These are phyloP conservation scores for Calliphora vicina DNA, from an alignment of 1,140 invertebrate genomes.

Conservation along the genomic window DNA sequence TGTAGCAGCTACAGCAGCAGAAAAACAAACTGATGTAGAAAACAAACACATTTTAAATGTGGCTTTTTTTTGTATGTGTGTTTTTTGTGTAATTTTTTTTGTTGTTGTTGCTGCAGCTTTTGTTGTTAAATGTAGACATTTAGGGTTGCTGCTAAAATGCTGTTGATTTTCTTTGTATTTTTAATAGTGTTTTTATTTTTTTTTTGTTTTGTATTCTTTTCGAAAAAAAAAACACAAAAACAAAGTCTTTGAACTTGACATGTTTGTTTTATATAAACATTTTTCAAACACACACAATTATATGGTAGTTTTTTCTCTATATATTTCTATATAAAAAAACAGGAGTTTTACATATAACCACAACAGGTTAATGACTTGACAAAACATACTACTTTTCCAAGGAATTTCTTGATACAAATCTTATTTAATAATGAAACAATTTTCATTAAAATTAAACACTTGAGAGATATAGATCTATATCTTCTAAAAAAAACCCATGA, in stretches of 20 bases:
- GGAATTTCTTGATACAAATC: too few relatives aligned
- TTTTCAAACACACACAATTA: neutral
- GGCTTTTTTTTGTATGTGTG: neutral
- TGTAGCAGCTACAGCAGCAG: neutral
- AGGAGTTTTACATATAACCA: neutral
- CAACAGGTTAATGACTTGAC: conserved; percentile 36
- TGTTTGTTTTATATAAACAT: conserved; percentile 20
- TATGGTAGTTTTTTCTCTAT: too few relatives aligned
- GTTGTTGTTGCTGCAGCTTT: neutral
- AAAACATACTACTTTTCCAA: neutral
- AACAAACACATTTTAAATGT: conserved; percentile 19
- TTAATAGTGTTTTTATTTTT: conserved; percentile 1
- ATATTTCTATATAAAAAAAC: too few relatives aligned
- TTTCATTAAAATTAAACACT: too few relatives aligned
- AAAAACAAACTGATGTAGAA: too few relatives aligned
- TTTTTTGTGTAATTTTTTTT: neutral
- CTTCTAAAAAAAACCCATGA: too few relatives aligned
- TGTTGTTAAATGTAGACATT: neutral
- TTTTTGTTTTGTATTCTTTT: too few relatives aligned
- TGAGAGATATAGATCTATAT: too few relatives aligned
- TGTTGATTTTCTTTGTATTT: conserved; percentile 20
- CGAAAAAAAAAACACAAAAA: neutral
- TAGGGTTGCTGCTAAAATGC: neutral
- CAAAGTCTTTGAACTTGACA: conserved; percentile 39
- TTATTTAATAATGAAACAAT: too few relatives aligned